Evolutionary conservation across 2,888 invertebrate genomes (phyloP).

Genomic region (Gisinianus flammeolus): DNA sequence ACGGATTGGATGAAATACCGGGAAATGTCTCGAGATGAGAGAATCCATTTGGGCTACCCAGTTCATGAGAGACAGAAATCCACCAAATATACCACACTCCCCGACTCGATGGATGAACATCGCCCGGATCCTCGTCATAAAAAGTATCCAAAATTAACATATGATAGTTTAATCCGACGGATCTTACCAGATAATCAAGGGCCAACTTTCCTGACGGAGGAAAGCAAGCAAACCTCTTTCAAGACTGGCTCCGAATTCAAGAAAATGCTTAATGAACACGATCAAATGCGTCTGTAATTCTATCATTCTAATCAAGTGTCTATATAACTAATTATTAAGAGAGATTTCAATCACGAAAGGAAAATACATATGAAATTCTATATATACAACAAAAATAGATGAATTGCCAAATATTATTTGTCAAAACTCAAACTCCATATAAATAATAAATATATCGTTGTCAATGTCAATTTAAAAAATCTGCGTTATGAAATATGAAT

Average conservation of each 20-base stretch:
- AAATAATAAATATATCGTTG: too few species aligned
- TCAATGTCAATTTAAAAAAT: too few species aligned
- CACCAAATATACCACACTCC: conserved; percentile 51
- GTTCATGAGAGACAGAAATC: not conserved
- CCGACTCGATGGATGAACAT: conserved; percentile 45
- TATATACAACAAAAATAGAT: too few species aligned
- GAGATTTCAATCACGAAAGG: too few species aligned
- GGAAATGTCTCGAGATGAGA: conserved; percentile 13
- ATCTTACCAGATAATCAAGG: conserved; percentile 2
- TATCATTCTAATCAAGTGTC: too few species aligned
- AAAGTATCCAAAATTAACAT: conserved; percentile 51
- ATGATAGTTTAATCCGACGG: conserved; percentile 29
- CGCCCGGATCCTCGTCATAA: conserved; percentile 50
- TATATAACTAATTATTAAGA: too few species aligned
- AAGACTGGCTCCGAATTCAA: conserved; percentile 31
- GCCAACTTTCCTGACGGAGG: conserved; percentile 15
- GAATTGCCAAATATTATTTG: too few species aligned
- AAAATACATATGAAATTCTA: too few species aligned
- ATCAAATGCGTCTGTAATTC: conserved; percentile 21
- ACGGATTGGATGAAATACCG: conserved; percentile 41
- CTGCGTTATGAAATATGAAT: too few species aligned
- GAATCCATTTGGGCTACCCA: conserved; percentile 20
- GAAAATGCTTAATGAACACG: conserved; percentile 36
- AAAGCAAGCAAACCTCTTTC: not conserved
- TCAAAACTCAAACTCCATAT: too few species aligned